phyloP scores from a whole-genome alignment of 53 echinoderm and acorn worm genomes.

The Henricia sp. region DNA sequence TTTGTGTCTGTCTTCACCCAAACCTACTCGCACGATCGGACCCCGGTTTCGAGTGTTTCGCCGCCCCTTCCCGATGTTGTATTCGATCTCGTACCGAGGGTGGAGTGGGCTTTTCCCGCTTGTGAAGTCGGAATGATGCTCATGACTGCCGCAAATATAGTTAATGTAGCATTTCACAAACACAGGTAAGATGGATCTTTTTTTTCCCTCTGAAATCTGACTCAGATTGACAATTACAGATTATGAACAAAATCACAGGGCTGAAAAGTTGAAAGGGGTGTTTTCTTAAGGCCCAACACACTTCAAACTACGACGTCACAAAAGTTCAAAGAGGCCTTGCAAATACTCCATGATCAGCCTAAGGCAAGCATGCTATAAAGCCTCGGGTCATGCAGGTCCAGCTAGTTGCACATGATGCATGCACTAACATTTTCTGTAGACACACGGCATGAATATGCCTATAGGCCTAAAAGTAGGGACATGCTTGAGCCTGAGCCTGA shows the following conservation, averaged over 20 bases:
- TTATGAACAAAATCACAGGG: not conserved
- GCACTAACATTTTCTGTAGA: too few species aligned
- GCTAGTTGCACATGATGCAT: too few species aligned
- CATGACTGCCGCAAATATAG: constrained; percentile 49
- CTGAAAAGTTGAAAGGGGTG: not conserved
- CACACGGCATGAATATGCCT: too few species aligned
- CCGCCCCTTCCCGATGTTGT: constrained; percentile 94
- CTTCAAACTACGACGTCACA: too few species aligned
- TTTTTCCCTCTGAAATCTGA: not conserved
- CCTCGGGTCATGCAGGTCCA: too few species aligned
- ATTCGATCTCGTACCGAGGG: constrained; percentile 85
- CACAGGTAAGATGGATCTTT: constrained; percentile 74
- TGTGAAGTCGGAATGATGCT: constrained; percentile 85
- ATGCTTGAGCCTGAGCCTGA: too few species aligned
- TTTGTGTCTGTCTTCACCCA: constrained; percentile 92
- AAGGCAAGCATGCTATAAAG: too few species aligned
- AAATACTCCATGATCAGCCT: too few species aligned
- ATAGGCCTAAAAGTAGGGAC: too few species aligned
- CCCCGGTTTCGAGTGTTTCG: constrained; percentile 86
- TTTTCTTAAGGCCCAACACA: not conserved
- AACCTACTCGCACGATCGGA: constrained; percentile 87
- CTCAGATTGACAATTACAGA: not conserved
- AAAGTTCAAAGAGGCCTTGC: too few species aligned
- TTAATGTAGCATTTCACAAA: constrained; percentile 84
- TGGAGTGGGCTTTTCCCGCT: constrained; percentile 94